A percentile compares a stretch with the other conserved stretches of the same genome.
Evolutionary conservation across 1,140 invertebrate genomes (phyloP).

Genomic region (Chlorops oryzae): DNA sequence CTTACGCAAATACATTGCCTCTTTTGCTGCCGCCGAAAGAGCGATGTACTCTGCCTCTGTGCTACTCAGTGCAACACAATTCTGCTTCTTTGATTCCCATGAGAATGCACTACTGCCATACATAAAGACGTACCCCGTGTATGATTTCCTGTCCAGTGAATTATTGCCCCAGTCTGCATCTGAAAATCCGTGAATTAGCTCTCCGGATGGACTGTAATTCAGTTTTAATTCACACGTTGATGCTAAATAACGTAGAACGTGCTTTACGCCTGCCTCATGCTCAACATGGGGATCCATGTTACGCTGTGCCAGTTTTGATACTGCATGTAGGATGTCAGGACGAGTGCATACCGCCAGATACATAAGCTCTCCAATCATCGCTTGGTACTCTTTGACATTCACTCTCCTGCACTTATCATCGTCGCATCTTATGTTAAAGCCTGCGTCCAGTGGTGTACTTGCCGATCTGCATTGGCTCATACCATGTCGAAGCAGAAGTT

Average conservation of each 20-base stretch:
- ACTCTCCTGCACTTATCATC: background rate
- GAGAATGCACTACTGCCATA: no score
- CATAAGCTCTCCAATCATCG: conserved; percentile 11
- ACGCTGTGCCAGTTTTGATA: conserved; percentile 6
- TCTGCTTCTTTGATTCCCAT: background rate
- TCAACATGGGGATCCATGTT: conserved; percentile 2
- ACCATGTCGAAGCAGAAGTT: conserved; percentile 9
- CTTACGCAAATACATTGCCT: conserved; percentile 30
- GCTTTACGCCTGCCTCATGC: conserved; percentile 8
- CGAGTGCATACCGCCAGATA: conserved; percentile 12
- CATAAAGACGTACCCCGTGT: no score
- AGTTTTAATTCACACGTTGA: no score
- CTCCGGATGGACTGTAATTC: no score
- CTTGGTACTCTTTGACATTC: conserved; percentile 5
- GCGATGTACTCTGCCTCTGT: background rate
- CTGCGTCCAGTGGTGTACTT: conserved; percentile 3
- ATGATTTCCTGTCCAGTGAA: no score
- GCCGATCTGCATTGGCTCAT: conserved; percentile 9
- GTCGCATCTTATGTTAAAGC: conserved; percentile 2
- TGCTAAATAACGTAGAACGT: no score
- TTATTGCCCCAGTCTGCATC: conserved; percentile 30
- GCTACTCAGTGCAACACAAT: background rate
- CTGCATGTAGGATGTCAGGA: conserved; percentile 12
- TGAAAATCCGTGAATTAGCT: background rate
- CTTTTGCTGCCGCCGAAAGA: no score